Evolutionary conservation across 35 echinoderm and acorn worm genomes (phyloP).

Genomic region (Heliocidaris erythrogramma): DNA sequence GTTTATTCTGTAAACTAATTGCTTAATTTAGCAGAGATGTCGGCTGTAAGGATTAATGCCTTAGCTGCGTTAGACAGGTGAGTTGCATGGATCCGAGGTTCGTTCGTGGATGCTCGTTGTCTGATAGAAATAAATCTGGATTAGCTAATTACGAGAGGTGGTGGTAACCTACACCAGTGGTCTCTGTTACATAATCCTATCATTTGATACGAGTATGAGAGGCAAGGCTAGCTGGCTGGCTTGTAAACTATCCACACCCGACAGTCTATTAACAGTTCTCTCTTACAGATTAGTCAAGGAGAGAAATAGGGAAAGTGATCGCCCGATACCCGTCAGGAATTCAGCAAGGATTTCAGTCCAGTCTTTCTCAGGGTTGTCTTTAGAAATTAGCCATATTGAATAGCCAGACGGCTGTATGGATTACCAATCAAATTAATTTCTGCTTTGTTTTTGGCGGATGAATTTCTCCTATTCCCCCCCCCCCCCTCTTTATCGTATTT

Average conservation of each 20-base stretch:
- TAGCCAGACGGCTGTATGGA: neutral
- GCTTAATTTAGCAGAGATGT: neutral
- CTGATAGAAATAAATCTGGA: neutral
- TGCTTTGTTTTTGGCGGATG: neutral
- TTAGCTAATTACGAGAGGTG: neutral
- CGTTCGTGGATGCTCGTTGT: neutral
- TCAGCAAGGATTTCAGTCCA: neutral
- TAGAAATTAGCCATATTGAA: constrained; percentile 5
- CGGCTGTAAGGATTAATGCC: neutral
- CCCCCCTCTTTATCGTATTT: neutral
- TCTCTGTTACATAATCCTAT: constrained; percentile 18
- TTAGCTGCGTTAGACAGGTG: neutral
- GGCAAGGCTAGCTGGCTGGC: neutral
- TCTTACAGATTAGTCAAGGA: neutral
- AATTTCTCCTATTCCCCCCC: neutral
- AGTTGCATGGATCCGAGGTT: neutral
- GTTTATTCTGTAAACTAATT: neutral
- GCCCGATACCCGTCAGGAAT: neutral
- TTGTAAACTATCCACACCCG: constrained; percentile 4
- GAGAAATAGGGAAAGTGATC: neutral
- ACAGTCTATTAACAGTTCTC: constrained; percentile 27
- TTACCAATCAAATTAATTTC: constrained; percentile 19
- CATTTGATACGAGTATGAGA: neutral
- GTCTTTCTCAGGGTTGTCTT: neutral
- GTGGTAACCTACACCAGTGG: neutral